A percentile compares a stretch with the other conserved stretches of the same genome.
Conservation (phyloP, 2,888 invertebrate species). For the Plebejus argus region DNA sequence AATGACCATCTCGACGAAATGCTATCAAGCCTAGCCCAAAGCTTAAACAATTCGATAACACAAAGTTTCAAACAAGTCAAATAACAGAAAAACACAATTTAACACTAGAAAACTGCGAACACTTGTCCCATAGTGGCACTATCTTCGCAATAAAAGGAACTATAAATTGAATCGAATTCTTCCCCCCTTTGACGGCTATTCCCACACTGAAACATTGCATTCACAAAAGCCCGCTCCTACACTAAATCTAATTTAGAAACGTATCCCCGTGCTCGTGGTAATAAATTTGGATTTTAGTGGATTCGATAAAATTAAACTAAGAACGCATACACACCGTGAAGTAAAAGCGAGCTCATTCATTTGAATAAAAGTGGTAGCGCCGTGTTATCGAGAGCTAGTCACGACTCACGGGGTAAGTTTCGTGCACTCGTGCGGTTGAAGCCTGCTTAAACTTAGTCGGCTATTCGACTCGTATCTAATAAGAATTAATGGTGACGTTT, state of each 20-base stretch:
- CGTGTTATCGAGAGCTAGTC: slow-evolving; percentile 31
- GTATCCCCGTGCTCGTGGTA: slow-evolving; percentile 35
- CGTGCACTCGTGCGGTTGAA: slow-evolving; percentile 27
- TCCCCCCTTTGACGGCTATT: slow-evolving; percentile 60
- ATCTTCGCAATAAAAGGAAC: slow-evolving; percentile 56
- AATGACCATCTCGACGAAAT: neutral
- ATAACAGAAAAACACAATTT: slow-evolving; percentile 42
- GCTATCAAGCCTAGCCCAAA: neutral
- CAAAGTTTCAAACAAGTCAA: slow-evolving; percentile 40
- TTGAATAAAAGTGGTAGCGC: slow-evolving; percentile 33
- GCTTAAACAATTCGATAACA: neutral
- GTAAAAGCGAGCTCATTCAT: slow-evolving; percentile 30
- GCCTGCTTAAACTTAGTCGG: slow-evolving; percentile 20
- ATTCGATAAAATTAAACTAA: slow-evolving; percentile 35
- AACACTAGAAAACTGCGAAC: slow-evolving; percentile 41
- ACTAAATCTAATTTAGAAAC: slow-evolving; percentile 65
- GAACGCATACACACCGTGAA: slow-evolving; percentile 26
- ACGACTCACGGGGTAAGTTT: slow-evolving; percentile 31
- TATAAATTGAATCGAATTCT: slow-evolving; percentile 64
- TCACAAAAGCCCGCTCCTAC: slow-evolving; percentile 58
- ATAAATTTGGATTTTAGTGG: slow-evolving; percentile 38
- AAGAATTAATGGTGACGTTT: slow-evolving; percentile 29
- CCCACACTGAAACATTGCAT: slow-evolving; percentile 56
- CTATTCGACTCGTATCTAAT: slow-evolving; percentile 31
- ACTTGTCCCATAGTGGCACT: slow-evolving; percentile 43